phyloP scores from a whole-genome alignment of 2,888 invertebrate species.

The Conomelus anceps region DNA sequence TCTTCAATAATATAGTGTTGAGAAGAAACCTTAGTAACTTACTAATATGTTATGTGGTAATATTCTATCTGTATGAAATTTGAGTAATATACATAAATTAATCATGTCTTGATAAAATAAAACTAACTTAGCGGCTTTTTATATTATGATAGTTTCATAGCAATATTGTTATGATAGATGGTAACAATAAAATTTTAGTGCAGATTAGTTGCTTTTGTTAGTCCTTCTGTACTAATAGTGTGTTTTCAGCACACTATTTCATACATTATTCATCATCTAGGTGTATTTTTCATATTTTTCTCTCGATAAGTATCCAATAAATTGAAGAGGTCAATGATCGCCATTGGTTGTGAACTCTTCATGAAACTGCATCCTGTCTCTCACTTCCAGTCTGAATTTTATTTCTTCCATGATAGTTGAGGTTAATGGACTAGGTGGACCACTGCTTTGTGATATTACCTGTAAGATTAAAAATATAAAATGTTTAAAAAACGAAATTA shows the following conservation, averaged over 20 bases:
- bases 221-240: neutral
- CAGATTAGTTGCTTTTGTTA: neutral
- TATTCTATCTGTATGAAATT: neutral
- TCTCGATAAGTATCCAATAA: too few species aligned
- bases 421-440: constrained; percentile 53
- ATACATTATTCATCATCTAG: too few species aligned
- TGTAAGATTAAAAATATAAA: neutral
- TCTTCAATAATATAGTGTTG: too few species aligned
- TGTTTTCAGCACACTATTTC: neutral
- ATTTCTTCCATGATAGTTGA: constrained; percentile 69
- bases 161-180: too few species aligned
- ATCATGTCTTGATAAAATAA: neutral
- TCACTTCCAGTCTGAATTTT: neutral
- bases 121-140: neutral
- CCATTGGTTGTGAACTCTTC: neutral
- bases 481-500: too few species aligned
- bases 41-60: neutral
- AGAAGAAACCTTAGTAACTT: too few species aligned
- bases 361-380: neutral
- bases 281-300: too few species aligned
- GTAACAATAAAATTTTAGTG: neutral
- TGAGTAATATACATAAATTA: neutral
- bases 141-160: neutral
- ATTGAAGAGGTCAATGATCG: neutral
- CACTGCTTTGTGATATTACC: constrained; percentile 1